A percentile compares a stretch with the other conserved stretches of the same genome.
These are phyloP conservation scores for Delia radicum DNA, from an alignment of 1,140 invertebrate genomes.

Conservation along the genomic window DNA sequence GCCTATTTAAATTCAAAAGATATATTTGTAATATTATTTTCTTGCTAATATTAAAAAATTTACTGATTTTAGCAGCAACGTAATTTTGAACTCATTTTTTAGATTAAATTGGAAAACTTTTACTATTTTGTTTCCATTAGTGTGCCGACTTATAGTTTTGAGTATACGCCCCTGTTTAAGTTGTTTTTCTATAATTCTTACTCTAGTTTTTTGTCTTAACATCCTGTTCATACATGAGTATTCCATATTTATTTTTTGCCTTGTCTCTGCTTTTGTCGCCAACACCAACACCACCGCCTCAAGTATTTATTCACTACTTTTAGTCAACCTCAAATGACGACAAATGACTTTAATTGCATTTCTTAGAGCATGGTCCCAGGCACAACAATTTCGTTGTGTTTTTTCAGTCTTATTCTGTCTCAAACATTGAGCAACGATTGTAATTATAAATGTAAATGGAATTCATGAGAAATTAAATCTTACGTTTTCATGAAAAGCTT, in stretches of 20 bases:
- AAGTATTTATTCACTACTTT: background rate
- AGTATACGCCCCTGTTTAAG: too few relatives aligned
- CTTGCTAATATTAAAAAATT: too few relatives aligned
- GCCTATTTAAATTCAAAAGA: too few relatives aligned
- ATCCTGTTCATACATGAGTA: background rate
- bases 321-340: slow-evolving; percentile 11
- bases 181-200: too few relatives aligned
- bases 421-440: background rate
- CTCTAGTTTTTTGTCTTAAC: background rate
- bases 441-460: slow-evolving; percentile 23
- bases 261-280: background rate
- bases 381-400: background rate
- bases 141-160: too few relatives aligned
- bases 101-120: too few relatives aligned
- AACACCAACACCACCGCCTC: background rate
- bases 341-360: slow-evolving; percentile 23
- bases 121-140: too few relatives aligned
- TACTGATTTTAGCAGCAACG: too few relatives aligned
- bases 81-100: too few relatives aligned
- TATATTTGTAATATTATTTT: too few relatives aligned
- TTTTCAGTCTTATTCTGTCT: background rate
- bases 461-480: slow-evolving; percentile 16
- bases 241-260: background rate
- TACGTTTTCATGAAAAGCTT: background rate
- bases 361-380: background rate